phyloP scores from a whole-genome alignment of 2,888 invertebrate genomes.

The Drosophila mercatorum region DNA sequence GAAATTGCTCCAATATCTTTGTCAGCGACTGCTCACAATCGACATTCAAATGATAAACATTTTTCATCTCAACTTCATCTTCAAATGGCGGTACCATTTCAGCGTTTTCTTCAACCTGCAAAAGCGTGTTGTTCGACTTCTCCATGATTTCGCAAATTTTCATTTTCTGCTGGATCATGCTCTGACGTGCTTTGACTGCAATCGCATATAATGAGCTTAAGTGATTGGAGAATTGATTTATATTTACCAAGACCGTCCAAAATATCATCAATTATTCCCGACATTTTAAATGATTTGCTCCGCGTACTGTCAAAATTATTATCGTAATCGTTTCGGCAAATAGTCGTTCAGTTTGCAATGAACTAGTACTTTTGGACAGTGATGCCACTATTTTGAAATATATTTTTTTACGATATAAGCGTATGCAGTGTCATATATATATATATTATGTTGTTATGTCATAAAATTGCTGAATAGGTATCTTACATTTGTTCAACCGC shows the following conservation, averaged over 20 bases:
- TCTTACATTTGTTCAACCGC: neutral
- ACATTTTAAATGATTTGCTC: constrained; percentile 36
- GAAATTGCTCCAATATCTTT: constrained; percentile 69
- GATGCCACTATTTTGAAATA: neutral
- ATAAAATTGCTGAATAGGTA: neutral
- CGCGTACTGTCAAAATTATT: neutral
- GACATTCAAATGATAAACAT: constrained; percentile 60
- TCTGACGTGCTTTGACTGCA: constrained; percentile 55
- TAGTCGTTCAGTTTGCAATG: neutral
- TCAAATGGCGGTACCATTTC: constrained; percentile 28
- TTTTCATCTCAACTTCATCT: constrained; percentile 17
- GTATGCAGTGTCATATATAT: neutral
- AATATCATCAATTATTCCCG: constrained; percentile 62
- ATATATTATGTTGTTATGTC: too few species aligned
- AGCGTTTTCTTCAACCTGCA: constrained; percentile 74
- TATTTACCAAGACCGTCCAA: constrained; percentile 73
- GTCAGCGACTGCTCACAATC: constrained; percentile 66
- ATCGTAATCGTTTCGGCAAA: neutral
- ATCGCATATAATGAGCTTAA: neutral
- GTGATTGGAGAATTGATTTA: neutral
- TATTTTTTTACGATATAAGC: neutral
- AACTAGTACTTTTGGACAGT: neutral
- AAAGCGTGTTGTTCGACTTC: constrained; percentile 79
- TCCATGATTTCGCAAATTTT: constrained; percentile 77
- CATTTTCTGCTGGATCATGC: constrained; percentile 60